Percentiles rank a stretch among this genome's conserved stretches.
phyloP scores from a whole-genome alignment of 1,140 invertebrate genomes.

The Leptinotarsa lineolata region DNA sequence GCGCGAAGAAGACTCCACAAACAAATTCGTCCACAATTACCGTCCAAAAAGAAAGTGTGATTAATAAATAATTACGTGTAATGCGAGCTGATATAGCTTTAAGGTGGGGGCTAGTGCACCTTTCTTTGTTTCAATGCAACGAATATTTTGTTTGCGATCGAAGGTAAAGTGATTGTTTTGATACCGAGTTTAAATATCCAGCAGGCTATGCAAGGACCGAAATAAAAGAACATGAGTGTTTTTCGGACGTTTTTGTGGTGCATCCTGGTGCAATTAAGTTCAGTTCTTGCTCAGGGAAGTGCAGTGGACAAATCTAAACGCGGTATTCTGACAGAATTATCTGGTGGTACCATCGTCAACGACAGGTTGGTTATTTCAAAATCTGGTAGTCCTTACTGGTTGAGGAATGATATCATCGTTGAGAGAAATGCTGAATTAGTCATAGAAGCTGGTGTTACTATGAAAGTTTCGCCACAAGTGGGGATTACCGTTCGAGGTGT shows the following conservation, averaged over 20 bases:
- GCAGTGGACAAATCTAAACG: background rate
- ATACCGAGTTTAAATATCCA: too few relatives aligned
- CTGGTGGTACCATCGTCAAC: slow-evolving; percentile 64
- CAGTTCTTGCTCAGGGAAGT: slow-evolving; percentile 12
- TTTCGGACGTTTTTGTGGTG: slow-evolving; percentile 16
- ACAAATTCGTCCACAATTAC: background rate
- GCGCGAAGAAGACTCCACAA: background rate
- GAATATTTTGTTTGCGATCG: slow-evolving; percentile 1
- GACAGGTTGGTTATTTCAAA: slow-evolving; percentile 61
- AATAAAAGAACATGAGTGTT: slow-evolving; percentile 9
- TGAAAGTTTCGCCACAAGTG: slow-evolving; percentile 85
- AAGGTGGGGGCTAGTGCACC: slow-evolving; percentile 1
- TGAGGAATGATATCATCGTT: slow-evolving; percentile 80
- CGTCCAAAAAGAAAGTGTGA: background rate
- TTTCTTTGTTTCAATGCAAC: background rate
- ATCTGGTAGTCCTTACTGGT: slow-evolving; percentile 74
- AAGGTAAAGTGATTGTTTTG: too few relatives aligned
- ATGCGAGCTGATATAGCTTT: slow-evolving; percentile 17
- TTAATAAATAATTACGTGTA: slow-evolving; percentile 3
- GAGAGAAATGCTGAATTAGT: slow-evolving; percentile 73
- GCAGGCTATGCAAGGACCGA: background rate
- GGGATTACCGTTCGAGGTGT: slow-evolving; percentile 89
- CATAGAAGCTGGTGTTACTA: slow-evolving; percentile 83
- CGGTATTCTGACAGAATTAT: slow-evolving; percentile 57
- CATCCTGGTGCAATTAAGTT: background rate